These are phyloP conservation scores for Fissipunctia ypsillon DNA, from an alignment of 2,888 invertebrate genomes.

Conservation along the genomic window DNA sequence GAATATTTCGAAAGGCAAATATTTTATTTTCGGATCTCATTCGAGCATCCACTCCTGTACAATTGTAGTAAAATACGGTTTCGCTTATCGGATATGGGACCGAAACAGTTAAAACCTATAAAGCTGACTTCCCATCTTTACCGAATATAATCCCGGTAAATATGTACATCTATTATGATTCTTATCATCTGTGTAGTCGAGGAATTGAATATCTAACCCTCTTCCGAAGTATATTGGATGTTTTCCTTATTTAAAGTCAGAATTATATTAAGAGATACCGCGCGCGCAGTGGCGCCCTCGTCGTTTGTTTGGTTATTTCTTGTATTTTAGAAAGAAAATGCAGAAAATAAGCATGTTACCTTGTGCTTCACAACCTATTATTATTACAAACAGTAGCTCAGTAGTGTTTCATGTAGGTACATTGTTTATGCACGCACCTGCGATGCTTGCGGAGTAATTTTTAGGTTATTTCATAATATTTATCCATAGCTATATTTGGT, in stretches of 20 bases:
- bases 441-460: no score
- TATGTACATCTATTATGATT: constrained; percentile 23
- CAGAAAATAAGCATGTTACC: no score
- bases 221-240: neutral
- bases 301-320: no score
- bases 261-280: no score
- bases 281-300: no score
- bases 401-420: no score
- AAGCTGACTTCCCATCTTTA: constrained; percentile 9
- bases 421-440: no score
- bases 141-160: constrained; percentile 10
- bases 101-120: neutral
- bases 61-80: constrained; percentile 4
- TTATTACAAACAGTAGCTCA: no score
- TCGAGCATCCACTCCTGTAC: neutral
- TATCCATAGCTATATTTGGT: no score
- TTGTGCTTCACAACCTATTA: no score
- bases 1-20: neutral
- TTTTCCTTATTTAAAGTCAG: constrained; percentile 13
- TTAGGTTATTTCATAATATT: no score
- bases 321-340: no score
- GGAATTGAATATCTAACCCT: constrained; percentile 22
- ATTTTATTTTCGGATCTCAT: neutral
- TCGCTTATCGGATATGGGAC: constrained; percentile 15
- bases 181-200: neutral